These are phyloP conservation scores for Poicephalus gulielmi DNA, from an alignment of 2,113 vertebrate genomes.

Conservation along the genomic window DNA sequence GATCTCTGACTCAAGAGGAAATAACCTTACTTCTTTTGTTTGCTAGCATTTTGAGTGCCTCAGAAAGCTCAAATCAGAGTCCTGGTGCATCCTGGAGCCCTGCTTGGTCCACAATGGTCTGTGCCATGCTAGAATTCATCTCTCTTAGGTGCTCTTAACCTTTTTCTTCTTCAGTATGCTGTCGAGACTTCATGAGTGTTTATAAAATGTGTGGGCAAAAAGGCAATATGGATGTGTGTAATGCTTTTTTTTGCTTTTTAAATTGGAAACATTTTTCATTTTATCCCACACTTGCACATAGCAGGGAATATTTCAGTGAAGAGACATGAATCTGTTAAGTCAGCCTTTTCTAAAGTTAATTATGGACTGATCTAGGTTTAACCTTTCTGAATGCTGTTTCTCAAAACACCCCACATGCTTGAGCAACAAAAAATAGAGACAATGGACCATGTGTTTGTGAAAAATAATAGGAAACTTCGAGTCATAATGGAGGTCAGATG, in stretches of 20 bases:
- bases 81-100: background rate
- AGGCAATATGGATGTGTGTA: background rate
- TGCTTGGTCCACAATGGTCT: accelerated
- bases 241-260: background rate
- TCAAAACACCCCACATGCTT: background rate
- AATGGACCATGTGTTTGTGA: background rate
- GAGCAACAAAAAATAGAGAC: background rate
- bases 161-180: background rate
- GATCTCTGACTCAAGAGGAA: background rate
- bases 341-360: slow-evolving; percentile 24
- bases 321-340: slow-evolving; percentile 9
- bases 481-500: background rate
- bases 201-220: background rate
- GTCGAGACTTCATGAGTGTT: background rate
- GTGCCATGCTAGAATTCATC: background rate
- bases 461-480: background rate
- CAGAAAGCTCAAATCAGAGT: background rate
- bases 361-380: background rate
- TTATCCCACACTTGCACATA: background rate
- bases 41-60: background rate
- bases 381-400: background rate
- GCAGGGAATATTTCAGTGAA: background rate
- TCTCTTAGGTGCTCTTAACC: background rate
- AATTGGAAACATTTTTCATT: background rate
- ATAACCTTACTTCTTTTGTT: background rate